phyloP scores from a whole-genome alignment of 2,888 invertebrate species.

The Mythimna lalbum region DNA sequence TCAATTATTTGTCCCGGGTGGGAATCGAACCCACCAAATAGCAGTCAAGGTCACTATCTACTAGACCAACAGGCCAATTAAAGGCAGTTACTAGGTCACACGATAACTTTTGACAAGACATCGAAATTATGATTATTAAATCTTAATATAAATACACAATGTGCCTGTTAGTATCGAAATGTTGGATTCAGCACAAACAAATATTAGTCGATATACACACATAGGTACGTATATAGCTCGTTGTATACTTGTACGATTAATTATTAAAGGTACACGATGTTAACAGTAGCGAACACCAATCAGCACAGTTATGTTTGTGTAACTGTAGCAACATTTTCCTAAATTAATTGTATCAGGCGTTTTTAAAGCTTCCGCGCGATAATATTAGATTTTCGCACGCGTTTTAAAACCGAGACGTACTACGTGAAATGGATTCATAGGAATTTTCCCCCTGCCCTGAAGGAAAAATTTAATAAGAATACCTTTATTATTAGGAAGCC shows the following conservation, averaged over 20 bases:
- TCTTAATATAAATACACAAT: neutral
- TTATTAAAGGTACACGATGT: conserved; percentile 17
- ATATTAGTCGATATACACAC: neutral
- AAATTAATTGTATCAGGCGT: conserved; percentile 77
- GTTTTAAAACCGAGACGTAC: conserved; percentile 72
- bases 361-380: conserved; percentile 73
- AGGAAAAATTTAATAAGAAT: conserved; percentile 63
- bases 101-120: too few relatives aligned
- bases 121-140: too few relatives aligned
- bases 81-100: too few relatives aligned
- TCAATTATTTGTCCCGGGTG: too few relatives aligned
- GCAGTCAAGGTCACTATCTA: too few relatives aligned
- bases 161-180: neutral
- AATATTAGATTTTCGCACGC: conserved; percentile 78
- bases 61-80: too few relatives aligned
- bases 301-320: conserved; percentile 43
- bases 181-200: neutral
- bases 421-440: conserved; percentile 69
- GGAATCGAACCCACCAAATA: too few relatives aligned
- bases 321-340: conserved; percentile 45
- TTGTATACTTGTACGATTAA: conserved; percentile 22
- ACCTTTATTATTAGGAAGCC: conserved; percentile 55
- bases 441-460: conserved; percentile 65
- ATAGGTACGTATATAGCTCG: neutral
- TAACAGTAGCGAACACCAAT: conserved; percentile 42